Base-by-base conservation (phyloP, 2,113 vertebrate genomes). In the Budorcas taxicolor region DNA sequence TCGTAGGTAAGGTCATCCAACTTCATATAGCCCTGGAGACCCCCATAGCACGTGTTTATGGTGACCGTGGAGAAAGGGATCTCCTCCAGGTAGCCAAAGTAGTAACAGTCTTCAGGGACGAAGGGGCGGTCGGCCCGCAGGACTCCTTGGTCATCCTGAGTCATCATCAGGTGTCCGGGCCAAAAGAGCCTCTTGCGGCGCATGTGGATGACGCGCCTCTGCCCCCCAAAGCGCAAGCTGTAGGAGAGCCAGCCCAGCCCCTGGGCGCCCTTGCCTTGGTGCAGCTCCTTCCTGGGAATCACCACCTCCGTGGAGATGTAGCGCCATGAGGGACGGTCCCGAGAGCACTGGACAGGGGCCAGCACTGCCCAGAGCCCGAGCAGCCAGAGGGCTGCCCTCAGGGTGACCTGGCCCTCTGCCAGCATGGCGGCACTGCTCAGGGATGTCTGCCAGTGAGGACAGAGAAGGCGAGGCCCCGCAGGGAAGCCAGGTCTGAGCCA, bases 11-110 rank as follows among this genome's bases (percentile, higher is more conserved):
- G 43, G 0, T 94, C 55, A 36, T 98, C 97, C 36, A 98, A 6
- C 96, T 97, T 98, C 29, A 99, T 89, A 17, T 98, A 2, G 0
- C 98, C 98, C 0, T 23, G 47, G 2, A 99, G 98, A 3, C 98
- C 98, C 13, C 96, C 95, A 5, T 91, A 90, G 3, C 99, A 99
- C 0, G 93, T 98, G 71, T 96, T 36, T 2, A 99, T 27, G 0
- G 97, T 97, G 83, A 97, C 98, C 76, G 55, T 64, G 19, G 98
- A 99, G 4, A 94, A 53, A 0, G 97, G 98, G 36, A 96, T 93
- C 0, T 97, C 98, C 95, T 98, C 93, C 92, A 99, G 96, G 74
- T 97, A 87, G 0, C 98, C 98, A 3, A 98, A 85, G 64, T 98
- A 99, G 95, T 67, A 67, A 19, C 64, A 67, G 64, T 67, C 64